phyloP scores from a whole-genome alignment of 2,797 vertebrate species.

The Eulemur coronatus region DNA sequence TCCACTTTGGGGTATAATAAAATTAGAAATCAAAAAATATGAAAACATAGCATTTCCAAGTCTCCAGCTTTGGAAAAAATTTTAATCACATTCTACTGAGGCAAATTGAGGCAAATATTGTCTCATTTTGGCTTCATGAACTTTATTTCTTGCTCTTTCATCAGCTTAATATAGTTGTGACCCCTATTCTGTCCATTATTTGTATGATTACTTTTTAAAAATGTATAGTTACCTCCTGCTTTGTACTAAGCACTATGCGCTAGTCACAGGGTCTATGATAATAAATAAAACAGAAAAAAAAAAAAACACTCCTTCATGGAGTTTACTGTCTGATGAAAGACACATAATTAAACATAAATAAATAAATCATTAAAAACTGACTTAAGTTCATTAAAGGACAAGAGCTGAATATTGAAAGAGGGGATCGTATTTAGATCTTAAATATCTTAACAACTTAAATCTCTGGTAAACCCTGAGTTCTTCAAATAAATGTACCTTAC shows the following conservation, averaged over 20 bases:
- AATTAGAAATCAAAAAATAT: neutral
- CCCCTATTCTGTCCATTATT: neutral
- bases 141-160: neutral
- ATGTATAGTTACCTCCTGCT: neutral
- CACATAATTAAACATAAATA: neutral
- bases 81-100: neutral
- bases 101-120: neutral
- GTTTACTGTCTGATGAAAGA: neutral
- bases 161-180: neutral
- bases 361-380: neutral
- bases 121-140: neutral
- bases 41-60: neutral
- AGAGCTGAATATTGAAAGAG: neutral
- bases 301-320: neutral
- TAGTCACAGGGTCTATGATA: neutral
- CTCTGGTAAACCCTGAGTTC: neutral
- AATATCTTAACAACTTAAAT: neutral
- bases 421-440: neutral
- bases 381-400: neutral
- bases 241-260: neutral
- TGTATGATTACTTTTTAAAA: neutral
- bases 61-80: neutral
- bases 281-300: neutral
- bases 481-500: neutral
- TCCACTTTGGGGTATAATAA: neutral